Evolutionary conservation across 2,888 invertebrate species (phyloP), one percentile per base, ranked within the genome.

Genomic region (Syrphus vitripennis): DNA sequence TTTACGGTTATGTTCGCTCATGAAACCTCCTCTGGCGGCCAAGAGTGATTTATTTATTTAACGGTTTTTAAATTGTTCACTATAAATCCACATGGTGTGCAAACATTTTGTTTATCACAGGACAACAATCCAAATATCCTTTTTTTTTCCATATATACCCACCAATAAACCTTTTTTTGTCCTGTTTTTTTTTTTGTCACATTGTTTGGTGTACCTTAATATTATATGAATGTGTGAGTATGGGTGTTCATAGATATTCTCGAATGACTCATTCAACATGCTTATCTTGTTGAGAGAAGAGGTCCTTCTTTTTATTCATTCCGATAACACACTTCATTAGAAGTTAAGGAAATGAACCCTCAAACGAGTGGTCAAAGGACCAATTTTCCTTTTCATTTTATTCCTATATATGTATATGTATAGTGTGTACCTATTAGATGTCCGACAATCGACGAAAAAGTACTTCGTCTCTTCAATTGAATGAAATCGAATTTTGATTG

Each of bases 291-390:
- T 26, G 40, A 63, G 16, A 42, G 42, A 63, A 67, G n/a, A n/a
- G 65, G 65, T 48, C 65, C 65, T 48, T 67, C 65, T 71, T 53
- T 80, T 80, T 80, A 76, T 80, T 70, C 65, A 69, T 75, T 79
- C 78, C 74, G 80, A 86, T 82, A 86, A 53, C 84, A 86, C 81
- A 86, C 81, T 86, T 86, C 84, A 86, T 86, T 86, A 86, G 81
- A 69, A 69, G 53, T 67, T 61, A 82, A 77, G 84, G 84, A 84
- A 84, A 81, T 81, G 77, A 77, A 82, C 77, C 81, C 81, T 63
- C 84, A 81, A 86, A 86, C 81, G 84, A 82, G 81, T 86, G 84
- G 84, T 86, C 84, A 86, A 86, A 81, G 84, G 84, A 81, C 82
- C 84, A 80, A 67, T 80, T 84, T 80, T 67, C 80, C 59, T 57